These are phyloP conservation scores for Salarias fasciatus DNA, from an alignment of 2,797 vertebrate species.

Conservation along the genomic window DNA sequence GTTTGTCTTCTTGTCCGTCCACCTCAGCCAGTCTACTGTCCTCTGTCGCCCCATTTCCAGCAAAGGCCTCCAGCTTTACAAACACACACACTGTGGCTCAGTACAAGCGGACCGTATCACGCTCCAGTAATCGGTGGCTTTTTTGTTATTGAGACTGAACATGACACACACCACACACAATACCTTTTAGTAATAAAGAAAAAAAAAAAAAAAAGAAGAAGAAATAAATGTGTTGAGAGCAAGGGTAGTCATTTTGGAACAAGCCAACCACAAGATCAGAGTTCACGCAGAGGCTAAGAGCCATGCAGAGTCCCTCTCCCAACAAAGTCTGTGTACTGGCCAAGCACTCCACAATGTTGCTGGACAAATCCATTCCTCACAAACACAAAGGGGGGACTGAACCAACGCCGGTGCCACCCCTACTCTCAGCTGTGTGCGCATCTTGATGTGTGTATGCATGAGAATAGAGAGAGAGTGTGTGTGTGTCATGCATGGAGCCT, in stretches of 20 bases:
- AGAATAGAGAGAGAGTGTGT: slow-evolving; percentile 9
- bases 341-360: slow-evolving; percentile 49
- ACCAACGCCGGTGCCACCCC: slow-evolving; percentile 51
- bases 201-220: neutral
- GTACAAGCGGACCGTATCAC: slow-evolving; percentile 5
- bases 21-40: slow-evolving; percentile 40
- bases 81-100: slow-evolving; percentile 13
- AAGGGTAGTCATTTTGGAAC: slow-evolving; percentile 12
- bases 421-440: slow-evolving; percentile 26
- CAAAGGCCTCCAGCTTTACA: slow-evolving; percentile 14
- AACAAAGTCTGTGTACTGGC: slow-evolving; percentile 38
- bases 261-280: slow-evolving; percentile 40
- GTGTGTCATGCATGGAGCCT: slow-evolving; percentile 42
- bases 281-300: slow-evolving; percentile 66
- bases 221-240: neutral
- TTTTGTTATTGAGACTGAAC: slow-evolving; percentile 9
- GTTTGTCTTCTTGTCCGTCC: slow-evolving; percentile 41
- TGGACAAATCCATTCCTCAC: slow-evolving; percentile 55
- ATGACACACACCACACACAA: slow-evolving; percentile 16
- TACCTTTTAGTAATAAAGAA: neutral
- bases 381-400: slow-evolving; percentile 53
- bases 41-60: slow-evolving; percentile 9
- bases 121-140: neutral
- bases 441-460: slow-evolving; percentile 12
- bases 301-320: slow-evolving; percentile 34